Conservation (phyloP, 2,888 invertebrate species). For the Andrena trimmerana region DNA sequence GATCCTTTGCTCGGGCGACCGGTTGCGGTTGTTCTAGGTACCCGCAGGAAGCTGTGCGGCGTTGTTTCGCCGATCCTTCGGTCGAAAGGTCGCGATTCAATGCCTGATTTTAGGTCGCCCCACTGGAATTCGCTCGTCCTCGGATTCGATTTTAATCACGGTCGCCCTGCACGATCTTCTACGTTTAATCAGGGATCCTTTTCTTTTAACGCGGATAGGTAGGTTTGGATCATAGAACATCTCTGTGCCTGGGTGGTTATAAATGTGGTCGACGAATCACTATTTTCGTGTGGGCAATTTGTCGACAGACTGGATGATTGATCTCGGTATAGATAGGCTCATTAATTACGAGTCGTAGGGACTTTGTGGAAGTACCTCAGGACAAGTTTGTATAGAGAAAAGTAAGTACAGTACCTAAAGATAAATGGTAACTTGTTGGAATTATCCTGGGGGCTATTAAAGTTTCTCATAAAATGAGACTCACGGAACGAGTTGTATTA, state of each 20-base stretch:
- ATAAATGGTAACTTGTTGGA: too few species aligned
- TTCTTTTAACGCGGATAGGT: too few species aligned
- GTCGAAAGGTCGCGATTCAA: constrained; percentile 16
- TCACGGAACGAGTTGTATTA: background rate
- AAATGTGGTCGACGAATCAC: background rate
- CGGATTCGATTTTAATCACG: background rate
- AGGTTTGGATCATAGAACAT: background rate
- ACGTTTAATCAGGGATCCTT: background rate
- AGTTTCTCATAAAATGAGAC: background rate
- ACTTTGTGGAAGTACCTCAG: too few species aligned
- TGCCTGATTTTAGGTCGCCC: constrained; percentile 5
- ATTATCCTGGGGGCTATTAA: background rate
- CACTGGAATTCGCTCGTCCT: background rate
- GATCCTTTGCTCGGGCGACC: constrained; percentile 47
- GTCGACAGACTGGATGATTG: too few species aligned
- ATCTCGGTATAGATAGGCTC: too few species aligned
- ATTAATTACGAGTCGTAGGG: background rate
- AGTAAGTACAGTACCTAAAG: background rate
- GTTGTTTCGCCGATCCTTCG: constrained; percentile 32
- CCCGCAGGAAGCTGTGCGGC: constrained; percentile 15
- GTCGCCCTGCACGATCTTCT: background rate
- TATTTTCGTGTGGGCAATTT: too few species aligned
- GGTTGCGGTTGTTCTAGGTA: constrained; percentile 52
- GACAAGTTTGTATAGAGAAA: background rate
- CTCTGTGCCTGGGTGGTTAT: background rate